phyloP scores from a whole-genome alignment of 2,797 vertebrate species.

The Pangasius larnaudii region DNA sequence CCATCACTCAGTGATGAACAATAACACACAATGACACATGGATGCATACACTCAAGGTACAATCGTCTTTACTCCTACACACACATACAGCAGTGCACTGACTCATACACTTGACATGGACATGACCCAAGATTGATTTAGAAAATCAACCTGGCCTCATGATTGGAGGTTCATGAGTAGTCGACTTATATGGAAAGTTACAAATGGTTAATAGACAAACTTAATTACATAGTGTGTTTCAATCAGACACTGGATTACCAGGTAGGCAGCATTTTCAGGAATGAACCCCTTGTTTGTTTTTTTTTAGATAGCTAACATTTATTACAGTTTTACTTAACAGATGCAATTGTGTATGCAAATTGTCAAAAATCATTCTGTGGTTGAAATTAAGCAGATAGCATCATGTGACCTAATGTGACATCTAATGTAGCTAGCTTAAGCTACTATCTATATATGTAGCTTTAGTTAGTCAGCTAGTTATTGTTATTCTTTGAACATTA shows the following conservation, averaged over 20 bases:
- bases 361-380: background rate
- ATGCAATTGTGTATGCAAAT: background rate
- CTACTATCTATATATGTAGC: no score
- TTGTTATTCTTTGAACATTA: background rate
- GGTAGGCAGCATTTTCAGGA: background rate
- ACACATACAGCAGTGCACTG: background rate
- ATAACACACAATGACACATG: conserved; percentile 37
- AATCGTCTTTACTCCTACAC: conserved; percentile 24
- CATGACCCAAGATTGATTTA: conserved; percentile 22
- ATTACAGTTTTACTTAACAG: background rate
- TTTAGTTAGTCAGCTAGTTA: background rate
- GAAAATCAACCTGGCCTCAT: conserved; percentile 17
- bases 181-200: background rate
- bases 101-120: conserved; percentile 8
- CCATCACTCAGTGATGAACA: conserved; percentile 62
- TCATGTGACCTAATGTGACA: no score
- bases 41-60: conserved; percentile 22
- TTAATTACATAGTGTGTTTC: background rate
- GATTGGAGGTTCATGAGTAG: background rate
- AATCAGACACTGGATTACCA: background rate
- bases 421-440: background rate
- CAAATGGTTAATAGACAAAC: background rate
- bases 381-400: background rate
- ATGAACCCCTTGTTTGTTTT: background rate
- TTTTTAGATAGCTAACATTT: background rate